Conservation (phyloP, 2,888 invertebrate genomes). For the Ichneumon xanthorius region DNA sequence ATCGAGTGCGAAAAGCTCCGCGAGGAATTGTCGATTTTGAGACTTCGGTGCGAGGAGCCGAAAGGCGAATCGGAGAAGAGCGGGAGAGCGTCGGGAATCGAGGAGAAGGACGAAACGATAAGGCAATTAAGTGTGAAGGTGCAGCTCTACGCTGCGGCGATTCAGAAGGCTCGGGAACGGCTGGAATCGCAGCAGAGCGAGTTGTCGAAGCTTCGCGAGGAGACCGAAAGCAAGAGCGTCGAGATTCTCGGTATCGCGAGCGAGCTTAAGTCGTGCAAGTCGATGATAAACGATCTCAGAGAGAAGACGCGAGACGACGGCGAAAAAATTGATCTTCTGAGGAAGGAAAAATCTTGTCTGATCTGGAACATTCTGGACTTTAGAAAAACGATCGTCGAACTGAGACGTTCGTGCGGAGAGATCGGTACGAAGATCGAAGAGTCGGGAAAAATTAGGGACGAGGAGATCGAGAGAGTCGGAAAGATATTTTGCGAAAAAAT, state of each 20-base stretch:
- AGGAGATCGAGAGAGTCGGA: slow-evolving; percentile 54
- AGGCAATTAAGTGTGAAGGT: slow-evolving; percentile 72
- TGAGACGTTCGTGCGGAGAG: slow-evolving; percentile 73
- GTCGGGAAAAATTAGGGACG: background rate
- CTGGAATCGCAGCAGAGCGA: slow-evolving; percentile 72
- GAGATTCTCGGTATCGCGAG: slow-evolving; percentile 72
- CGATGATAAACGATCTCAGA: slow-evolving; percentile 71
- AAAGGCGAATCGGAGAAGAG: slow-evolving; percentile 48
- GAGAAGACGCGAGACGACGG: slow-evolving; percentile 65
- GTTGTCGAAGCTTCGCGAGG: slow-evolving; percentile 67
- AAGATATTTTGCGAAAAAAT: slow-evolving; percentile 36
- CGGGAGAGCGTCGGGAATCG: background rate
- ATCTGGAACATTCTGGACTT: slow-evolving; percentile 73
- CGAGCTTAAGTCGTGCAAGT: slow-evolving; percentile 74
- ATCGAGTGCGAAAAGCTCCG: slow-evolving; percentile 63
- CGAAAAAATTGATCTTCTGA: slow-evolving; percentile 70
- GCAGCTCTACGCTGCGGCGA: slow-evolving; percentile 70
- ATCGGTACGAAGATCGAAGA: slow-evolving; percentile 61
- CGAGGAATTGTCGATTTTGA: slow-evolving; percentile 65
- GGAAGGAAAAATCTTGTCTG: slow-evolving; percentile 72
- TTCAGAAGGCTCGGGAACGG: slow-evolving; percentile 74
- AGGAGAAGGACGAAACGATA: slow-evolving; percentile 72
- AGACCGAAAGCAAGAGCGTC: slow-evolving; percentile 73
- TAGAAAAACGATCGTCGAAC: slow-evolving; percentile 66
- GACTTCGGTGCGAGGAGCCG: slow-evolving; percentile 62